Evolutionary conservation across 2,797 vertebrate species (phyloP).

Genomic region (Carduelis carduelis): DNA sequence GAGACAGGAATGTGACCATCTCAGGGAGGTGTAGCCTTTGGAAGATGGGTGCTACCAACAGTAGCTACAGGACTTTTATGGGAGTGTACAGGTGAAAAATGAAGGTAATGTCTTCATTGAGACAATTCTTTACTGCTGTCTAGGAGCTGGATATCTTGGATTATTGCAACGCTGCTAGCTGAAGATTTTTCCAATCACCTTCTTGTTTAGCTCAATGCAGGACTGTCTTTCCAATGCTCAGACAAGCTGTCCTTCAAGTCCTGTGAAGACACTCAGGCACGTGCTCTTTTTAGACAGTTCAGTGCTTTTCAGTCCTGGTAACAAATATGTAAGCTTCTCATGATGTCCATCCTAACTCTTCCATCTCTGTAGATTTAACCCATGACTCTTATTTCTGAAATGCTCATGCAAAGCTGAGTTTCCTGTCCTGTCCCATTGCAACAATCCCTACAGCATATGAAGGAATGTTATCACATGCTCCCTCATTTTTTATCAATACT

Average conservation of each 20-base stretch:
- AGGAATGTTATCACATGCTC: rapidly evolving
- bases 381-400: background rate
- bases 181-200: background rate
- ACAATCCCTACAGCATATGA: background rate
- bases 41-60: background rate
- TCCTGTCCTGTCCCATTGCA: background rate
- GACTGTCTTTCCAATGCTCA: background rate
- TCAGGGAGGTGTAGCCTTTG: background rate
- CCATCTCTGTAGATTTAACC: background rate
- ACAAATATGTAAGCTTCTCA: background rate
- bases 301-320: background rate
- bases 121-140: background rate
- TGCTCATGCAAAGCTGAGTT: background rate
- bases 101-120: background rate
- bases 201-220: background rate
- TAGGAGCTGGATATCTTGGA: background rate
- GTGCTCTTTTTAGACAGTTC: background rate
- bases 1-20: background rate
- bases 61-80: background rate
- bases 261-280: rapidly evolving
- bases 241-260: background rate
- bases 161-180: background rate
- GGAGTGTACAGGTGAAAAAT: background rate
- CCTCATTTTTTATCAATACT: background rate
- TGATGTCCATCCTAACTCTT: background rate